Base-by-base conservation (phyloP, 2,797 vertebrate genomes). In the Cheirogaleus major region DNA sequence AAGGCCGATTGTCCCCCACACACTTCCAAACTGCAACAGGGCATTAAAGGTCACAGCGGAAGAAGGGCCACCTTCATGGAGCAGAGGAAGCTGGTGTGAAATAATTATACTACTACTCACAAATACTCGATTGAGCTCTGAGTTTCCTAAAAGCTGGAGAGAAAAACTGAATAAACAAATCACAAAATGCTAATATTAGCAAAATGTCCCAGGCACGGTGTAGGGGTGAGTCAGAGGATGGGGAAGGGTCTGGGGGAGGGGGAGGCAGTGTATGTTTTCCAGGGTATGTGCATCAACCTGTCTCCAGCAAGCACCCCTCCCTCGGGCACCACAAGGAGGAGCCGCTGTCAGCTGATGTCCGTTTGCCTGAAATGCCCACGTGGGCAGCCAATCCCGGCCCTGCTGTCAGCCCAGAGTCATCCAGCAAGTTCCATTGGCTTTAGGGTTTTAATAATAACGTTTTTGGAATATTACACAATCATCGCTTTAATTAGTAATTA, bases 401-500 rank as follows among this genome's bases (percentile, higher is more conserved):
- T 75, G 35, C 27, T 9, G 65, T 82, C 88, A 83, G 67, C 90
- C 30, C 80, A 35, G 4, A 78, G 65, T 23, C n/a, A 73, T 41
- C 61, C 63, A 18, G 59, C 5, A 38, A 78, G 91, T 80, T 65
- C 89, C 11, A 0, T 38, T 41, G 5, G 65, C 73, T 67, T 94
- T 32, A 17, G 48, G 5, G 2, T 45, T 84, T 41, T 70, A 75
- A 92, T 67, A 78, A 81, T 82, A 96, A 59, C 52, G 48, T 30
- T 67, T 75, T 80, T 48, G 76, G 87, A 78, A 45, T 81, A 41
- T 82, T 57, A 52, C 79, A 55, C 15, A 55, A 91, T 69, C 80
- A 84, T 35, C 76, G 85, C 95, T 98, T 95, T 95, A 95, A 97
- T 97, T 97, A 97, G 96, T 41, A 90, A 85, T 88, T 84, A 35